Evolutionary conservation across 2,888 invertebrate species (phyloP).

Genomic region (Baccha elongata): DNA sequence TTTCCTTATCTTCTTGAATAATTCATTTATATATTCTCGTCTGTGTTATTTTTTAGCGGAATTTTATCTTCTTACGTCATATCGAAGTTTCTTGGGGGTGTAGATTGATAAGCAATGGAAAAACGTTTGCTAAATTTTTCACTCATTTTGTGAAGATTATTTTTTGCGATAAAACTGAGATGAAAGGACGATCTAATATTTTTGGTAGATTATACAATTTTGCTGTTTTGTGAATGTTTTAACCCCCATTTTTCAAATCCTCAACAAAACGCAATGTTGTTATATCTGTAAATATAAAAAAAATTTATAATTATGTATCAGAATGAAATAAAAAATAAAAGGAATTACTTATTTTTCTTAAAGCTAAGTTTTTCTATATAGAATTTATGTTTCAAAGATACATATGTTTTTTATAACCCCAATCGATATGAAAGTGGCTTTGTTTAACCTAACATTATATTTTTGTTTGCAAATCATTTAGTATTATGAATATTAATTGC

Average conservation of each 20-base stretch:
- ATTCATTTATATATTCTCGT: conserved; percentile 37
- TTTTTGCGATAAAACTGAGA: neutral
- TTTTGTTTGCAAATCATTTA: neutral
- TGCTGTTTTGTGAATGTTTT: neutral
- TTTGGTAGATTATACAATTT: conserved; percentile 9
- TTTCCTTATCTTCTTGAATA: conserved; percentile 42
- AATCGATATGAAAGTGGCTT: too few species aligned
- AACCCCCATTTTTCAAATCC: too few species aligned
- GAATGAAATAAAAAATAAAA: too few species aligned
- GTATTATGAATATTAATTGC: conserved; percentile 6
- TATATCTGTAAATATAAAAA: conserved; percentile 6
- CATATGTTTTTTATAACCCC: too few species aligned
- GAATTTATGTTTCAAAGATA: too few species aligned
- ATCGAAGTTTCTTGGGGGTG: conserved; percentile 35
- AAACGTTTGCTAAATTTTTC: conserved; percentile 50
- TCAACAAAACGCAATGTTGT: too few species aligned
- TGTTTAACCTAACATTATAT: neutral
- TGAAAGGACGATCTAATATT: conserved; percentile 10
- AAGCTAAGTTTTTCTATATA: too few species aligned
- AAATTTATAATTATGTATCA: neutral
- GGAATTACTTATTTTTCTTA: too few species aligned
- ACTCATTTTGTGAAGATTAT: conserved; percentile 33
- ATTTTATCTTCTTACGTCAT: conserved; percentile 32
- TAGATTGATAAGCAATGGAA: conserved; percentile 42
- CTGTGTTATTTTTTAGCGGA: conserved; percentile 6